Base-by-base conservation (phyloP, 2,797 vertebrate species). In the Galaxias olidus region DNA sequence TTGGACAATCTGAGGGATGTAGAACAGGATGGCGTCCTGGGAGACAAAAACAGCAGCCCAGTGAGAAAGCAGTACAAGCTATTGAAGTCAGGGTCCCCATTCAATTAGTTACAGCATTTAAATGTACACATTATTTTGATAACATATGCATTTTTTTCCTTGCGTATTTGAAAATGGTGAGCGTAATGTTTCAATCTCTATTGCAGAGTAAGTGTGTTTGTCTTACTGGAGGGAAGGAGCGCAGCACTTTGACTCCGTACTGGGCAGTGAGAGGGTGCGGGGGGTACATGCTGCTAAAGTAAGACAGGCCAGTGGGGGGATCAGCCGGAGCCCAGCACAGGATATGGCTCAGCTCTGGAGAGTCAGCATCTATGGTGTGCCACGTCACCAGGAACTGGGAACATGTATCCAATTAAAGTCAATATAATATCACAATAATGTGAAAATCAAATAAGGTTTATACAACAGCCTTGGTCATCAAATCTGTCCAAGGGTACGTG, bases 1-100 rank as follows among this genome's bases (percentile, higher is more conserved):
- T 81, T 99, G 97, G 11, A 99, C 97, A 4, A 99, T 99, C 86
- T 99, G 97, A 68, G 97, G 97, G 81, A 98, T 99, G 90, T 99
- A 99, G 89, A 99, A 99, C 78, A 99, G 88, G 91, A 99, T 98
- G 73, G 97, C 97, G 9, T 98, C 96, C 97, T 99, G 70, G 8
- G 41, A 68, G 65, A 57, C 72, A 53, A 46, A 19, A 65, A 63
- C 40, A 61, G 30, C 17, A 19, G 14, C 42, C 18, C 59, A 42
- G 1, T 11, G 59, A 19, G 6, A 19, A 8, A 15, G 9, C 52
- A 14, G 7, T 11, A 2, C 3, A 30, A 30, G 30, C 30, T 6
- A 30, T 6, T 30, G 30, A 30, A 30, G 30, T 30, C 30, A 14
- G 5, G 48, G 48, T 14, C 14, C 13, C 8, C 15, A 14, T 49